Evolutionary conservation across 2,113 vertebrate genomes (phyloP).

Genomic region (Phoxinus phoxinus): DNA sequence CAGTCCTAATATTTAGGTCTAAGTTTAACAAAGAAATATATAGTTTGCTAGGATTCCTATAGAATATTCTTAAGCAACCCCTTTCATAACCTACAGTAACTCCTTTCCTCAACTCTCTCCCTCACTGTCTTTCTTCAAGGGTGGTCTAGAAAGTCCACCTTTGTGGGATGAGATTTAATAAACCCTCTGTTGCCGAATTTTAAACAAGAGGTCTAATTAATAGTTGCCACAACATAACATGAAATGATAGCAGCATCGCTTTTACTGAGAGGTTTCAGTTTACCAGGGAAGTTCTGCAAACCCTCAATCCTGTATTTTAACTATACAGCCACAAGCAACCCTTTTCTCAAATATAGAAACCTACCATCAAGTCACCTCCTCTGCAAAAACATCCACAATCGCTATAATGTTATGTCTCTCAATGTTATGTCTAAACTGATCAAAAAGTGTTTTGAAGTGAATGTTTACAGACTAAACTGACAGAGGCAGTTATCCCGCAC

Average conservation of each 20-base stretch:
- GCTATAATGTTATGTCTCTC: conserved; percentile 44
- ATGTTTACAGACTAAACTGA: background rate
- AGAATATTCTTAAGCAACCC: background rate
- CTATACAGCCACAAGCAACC: conserved; percentile 56
- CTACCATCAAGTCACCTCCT: conserved; percentile 23
- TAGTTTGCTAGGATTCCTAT: background rate
- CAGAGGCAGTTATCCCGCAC: background rate
- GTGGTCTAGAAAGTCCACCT: conserved; percentile 3
- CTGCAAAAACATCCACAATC: conserved; percentile 8
- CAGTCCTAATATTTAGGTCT: too few species aligned
- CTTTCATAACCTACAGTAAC: too few species aligned
- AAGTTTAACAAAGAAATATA: too few species aligned
- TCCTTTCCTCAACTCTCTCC: too few species aligned
- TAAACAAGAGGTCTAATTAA: conserved; percentile 68
- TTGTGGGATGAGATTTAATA: background rate
- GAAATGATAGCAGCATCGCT: conserved; percentile 61
- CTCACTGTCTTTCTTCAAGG: background rate
- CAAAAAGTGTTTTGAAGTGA: conserved; percentile 19
- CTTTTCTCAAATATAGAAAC: conserved; percentile 54
- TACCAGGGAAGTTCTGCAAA: conserved; percentile 35
- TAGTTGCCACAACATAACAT: conserved; percentile 63
- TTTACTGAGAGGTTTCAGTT: conserved; percentile 67
- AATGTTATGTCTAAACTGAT: conserved; percentile 21
- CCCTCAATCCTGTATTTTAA: conserved; percentile 60
- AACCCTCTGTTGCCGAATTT: conserved; percentile 5